These are phyloP conservation scores for Tauraco hartlaubi DNA, from an alignment of 2,797 vertebrate species.

Conservation along the genomic window DNA sequence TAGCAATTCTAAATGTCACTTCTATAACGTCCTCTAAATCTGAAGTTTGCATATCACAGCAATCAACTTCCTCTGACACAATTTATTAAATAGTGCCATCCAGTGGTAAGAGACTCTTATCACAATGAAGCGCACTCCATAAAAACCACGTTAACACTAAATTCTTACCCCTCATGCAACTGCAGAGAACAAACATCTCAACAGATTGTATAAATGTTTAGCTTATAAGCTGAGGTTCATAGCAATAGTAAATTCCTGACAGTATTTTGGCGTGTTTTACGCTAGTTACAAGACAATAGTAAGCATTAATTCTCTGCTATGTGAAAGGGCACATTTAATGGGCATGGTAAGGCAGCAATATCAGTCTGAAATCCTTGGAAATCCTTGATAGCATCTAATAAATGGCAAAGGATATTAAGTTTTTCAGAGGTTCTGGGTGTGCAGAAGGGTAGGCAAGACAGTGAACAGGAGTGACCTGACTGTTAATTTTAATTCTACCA, in stretches of 20 bases:
- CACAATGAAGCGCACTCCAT: neutral
- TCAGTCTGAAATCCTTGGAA: neutral
- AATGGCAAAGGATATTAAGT: neutral
- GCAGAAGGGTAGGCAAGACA: neutral
- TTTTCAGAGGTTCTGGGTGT: neutral
- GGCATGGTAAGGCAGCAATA: neutral
- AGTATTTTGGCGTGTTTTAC: neutral
- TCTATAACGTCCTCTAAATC: neutral
- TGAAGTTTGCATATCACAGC: neutral
- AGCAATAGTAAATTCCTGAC: neutral
- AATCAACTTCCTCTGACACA: neutral
- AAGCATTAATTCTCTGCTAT: neutral
- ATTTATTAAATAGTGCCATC: slow-evolving; percentile 73
- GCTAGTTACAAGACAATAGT: neutral
- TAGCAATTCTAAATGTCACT: neutral
- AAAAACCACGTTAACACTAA: rapidly evolving
- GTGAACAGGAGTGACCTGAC: neutral
- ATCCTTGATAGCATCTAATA: neutral
- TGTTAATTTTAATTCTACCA: neutral
- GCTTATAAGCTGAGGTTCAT: neutral
- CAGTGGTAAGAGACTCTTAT: slow-evolving; percentile 45
- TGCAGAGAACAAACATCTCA: neutral
- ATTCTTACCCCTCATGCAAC: neutral
- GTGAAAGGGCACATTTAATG: neutral
- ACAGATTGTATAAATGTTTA: neutral